phyloP scores from a whole-genome alignment of 2,797 vertebrate species.

The Lithobates sylvaticus region DNA sequence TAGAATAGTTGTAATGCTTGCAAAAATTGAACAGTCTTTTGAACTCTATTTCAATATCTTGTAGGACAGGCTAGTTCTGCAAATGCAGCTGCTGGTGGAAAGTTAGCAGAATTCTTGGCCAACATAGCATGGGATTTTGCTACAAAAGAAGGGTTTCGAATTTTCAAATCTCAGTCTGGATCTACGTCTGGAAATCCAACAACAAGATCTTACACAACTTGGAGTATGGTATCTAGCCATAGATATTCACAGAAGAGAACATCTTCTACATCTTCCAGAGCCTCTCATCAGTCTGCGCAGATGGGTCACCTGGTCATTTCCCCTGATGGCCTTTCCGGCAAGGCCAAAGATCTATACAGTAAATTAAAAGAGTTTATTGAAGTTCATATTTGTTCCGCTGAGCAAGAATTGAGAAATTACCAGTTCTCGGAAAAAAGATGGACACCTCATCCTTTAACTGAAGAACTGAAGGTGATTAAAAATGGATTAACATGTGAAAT shows the following conservation, averaged over 20 bases:
- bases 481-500: neutral
- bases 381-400: slow-evolving; percentile 64
- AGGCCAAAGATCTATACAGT: slow-evolving; percentile 52
- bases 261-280: neutral
- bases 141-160: slow-evolving; percentile 81
- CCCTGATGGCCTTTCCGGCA: slow-evolving; percentile 54
- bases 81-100: slow-evolving; percentile 59
- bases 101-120: slow-evolving; percentile 71
- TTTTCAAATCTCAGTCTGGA: slow-evolving; percentile 75
- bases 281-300: slow-evolving; percentile 20
- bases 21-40: neutral
- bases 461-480: slow-evolving; percentile 72
- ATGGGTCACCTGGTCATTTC: slow-evolving; percentile 54
- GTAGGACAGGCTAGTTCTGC: slow-evolving; percentile 74
- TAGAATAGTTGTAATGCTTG: neutral
- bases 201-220: slow-evolving; percentile 51
- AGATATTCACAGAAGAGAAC: neutral
- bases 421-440: slow-evolving; percentile 60
- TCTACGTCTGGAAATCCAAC: slow-evolving; percentile 45
- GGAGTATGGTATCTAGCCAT: slow-evolving; percentile 46
- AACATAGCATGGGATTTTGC: slow-evolving; percentile 84
- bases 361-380: slow-evolving; percentile 63
- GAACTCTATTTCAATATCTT: neutral
- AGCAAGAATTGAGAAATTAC: slow-evolving; percentile 67
- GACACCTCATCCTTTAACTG: slow-evolving; percentile 61